Conservation (phyloP, 2,888 invertebrate species). For the Tetranychus piercei region DNA sequence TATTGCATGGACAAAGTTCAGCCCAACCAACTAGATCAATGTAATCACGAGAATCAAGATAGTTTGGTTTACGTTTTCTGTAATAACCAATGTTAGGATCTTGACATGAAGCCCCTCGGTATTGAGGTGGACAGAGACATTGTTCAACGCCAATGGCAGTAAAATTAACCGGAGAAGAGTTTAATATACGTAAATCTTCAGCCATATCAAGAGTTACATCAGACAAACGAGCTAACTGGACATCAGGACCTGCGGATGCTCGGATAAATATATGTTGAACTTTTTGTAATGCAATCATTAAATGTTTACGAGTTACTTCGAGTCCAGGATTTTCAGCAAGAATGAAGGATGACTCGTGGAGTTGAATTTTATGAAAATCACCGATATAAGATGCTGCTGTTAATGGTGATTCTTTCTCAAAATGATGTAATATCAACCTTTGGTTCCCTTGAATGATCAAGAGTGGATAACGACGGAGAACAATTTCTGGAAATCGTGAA, state of each 20-base stretch:
- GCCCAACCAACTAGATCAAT: conserved; percentile 37
- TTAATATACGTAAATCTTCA: conserved; percentile 31
- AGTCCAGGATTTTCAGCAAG: conserved; percentile 40
- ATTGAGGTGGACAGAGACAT: conserved; percentile 67
- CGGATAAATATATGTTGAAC: conserved; percentile 26
- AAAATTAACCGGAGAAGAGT: conserved; percentile 13
- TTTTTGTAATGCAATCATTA: conserved; percentile 48
- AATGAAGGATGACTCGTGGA: conserved; percentile 45
- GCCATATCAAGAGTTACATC: conserved; percentile 69
- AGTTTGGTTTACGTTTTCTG: conserved; percentile 37
- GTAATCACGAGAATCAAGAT: conserved; percentile 6
- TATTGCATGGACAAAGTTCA: conserved; percentile 35
- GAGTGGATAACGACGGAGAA: conserved; percentile 32
- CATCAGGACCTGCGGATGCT: conserved; percentile 30
- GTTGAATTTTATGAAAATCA: not conserved
- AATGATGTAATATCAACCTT: not conserved
- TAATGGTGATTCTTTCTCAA: conserved; percentile 1
- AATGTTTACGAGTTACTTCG: conserved; percentile 48
- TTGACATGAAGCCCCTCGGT: conserved; percentile 52
- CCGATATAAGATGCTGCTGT: not conserved
- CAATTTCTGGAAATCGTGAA: conserved; percentile 38
- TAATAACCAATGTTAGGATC: conserved; percentile 83
- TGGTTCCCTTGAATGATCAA: conserved; percentile 24
- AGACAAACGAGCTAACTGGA: conserved; percentile 38
- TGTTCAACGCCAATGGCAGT: conserved; percentile 44